These are phyloP conservation scores for Atherix ibis DNA, from an alignment of 2,888 invertebrate genomes.

Conservation along the genomic window DNA sequence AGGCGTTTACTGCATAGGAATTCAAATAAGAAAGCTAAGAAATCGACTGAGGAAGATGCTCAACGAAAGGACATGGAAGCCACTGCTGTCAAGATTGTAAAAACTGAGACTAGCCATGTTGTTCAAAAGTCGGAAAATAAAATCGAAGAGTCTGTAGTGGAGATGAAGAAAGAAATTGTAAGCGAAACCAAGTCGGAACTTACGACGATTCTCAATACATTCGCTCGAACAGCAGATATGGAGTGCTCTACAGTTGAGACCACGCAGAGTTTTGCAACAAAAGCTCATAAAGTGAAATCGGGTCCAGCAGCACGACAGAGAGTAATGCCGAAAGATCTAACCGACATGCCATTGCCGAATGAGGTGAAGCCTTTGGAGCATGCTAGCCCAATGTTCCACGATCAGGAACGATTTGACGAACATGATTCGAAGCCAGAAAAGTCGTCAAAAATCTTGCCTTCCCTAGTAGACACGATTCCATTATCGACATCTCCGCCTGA, in stretches of 20 bases:
- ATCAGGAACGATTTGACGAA: too few species aligned
- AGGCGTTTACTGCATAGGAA: constrained; percentile 50
- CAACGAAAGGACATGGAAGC: constrained; percentile 17
- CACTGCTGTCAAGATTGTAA: constrained; percentile 11
- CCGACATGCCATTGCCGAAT: constrained; percentile 15
- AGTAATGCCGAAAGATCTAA: constrained; percentile 39
- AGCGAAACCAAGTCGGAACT: constrained; percentile 31
- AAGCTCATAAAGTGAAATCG: constrained; percentile 33
- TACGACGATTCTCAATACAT: constrained; percentile 21
- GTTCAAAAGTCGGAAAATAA: constrained; percentile 8
- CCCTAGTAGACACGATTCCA: background rate
- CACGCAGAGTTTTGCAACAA: constrained; percentile 37
- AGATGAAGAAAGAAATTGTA: constrained; percentile 33
- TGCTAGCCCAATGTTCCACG: background rate
- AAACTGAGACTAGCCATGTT: constrained; percentile 16
- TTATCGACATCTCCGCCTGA: background rate
- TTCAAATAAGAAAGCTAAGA: constrained; percentile 54
- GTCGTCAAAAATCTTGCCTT: background rate
- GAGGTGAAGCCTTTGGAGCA: background rate
- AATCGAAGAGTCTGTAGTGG: constrained; percentile 23
- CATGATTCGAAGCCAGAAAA: too few species aligned
- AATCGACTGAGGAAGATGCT: constrained; percentile 29
- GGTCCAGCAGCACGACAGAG: constrained; percentile 40
- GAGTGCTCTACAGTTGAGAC: constrained; percentile 20
- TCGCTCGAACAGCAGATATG: constrained; percentile 12